A percentile compares a stretch with the other conserved stretches of the same genome.
Conservation (phyloP, 2,797 vertebrate genomes). For the Naso thynnoides region DNA sequence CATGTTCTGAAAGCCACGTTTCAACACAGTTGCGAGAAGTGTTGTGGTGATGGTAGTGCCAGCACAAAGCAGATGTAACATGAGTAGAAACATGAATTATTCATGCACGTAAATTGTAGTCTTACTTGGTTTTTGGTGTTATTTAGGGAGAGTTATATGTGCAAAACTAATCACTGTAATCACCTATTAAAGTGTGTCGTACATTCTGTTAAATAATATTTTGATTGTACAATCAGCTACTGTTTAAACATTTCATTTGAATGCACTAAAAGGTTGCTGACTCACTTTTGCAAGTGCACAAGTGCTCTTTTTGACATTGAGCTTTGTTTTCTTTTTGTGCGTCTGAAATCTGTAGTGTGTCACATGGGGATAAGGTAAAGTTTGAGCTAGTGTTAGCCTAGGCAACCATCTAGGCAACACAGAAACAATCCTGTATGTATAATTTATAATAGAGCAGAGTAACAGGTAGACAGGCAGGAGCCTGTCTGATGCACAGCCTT, state of each 20-base stretch:
- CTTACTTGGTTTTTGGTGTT: neutral
- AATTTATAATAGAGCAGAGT: conserved; percentile 35
- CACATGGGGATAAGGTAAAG: conserved; percentile 21
- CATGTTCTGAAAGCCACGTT: conserved; percentile 35
- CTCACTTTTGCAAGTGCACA: neutral
- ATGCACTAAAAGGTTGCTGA: neutral
- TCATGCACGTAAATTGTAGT: neutral
- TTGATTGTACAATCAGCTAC: too few relatives aligned
- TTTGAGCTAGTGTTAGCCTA: conserved; percentile 29
- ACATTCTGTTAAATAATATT: neutral
- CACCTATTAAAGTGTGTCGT: neutral
- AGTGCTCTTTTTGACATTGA: neutral
- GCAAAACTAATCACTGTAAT: neutral
- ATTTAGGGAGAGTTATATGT: neutral
- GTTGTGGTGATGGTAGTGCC: conserved; percentile 14
- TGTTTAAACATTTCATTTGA: neutral
- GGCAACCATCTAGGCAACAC: conserved; percentile 61
- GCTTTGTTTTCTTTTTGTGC: neutral
- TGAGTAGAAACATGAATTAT: neutral
- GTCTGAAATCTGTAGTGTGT: neutral
- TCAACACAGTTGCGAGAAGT: conserved; percentile 39
- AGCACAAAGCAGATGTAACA: neutral
- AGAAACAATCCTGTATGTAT: conserved; percentile 46
- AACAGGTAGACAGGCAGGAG: conserved; percentile 17
- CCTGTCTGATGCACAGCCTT: conserved; percentile 2